These are phyloP conservation scores for Eucera pruinosa DNA, from an alignment of 2,888 invertebrate species.

Conservation along the genomic window DNA sequence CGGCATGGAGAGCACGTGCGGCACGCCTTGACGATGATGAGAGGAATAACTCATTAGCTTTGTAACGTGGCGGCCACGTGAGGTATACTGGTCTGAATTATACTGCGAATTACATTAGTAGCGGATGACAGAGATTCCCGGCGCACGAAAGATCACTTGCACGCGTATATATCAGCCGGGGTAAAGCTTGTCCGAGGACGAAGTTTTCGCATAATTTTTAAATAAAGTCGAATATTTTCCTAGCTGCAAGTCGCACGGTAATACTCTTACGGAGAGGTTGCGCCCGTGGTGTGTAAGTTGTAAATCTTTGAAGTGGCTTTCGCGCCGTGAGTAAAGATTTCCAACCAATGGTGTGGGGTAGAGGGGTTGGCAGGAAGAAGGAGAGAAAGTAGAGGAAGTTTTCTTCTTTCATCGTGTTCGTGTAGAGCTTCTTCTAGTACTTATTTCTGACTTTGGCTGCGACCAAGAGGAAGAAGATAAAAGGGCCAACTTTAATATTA, in stretches of 20 bases:
- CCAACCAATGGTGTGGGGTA: not conserved
- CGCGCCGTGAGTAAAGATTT: slow-evolving; percentile 43
- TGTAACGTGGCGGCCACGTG: slow-evolving; percentile 33
- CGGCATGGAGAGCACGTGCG: slow-evolving; percentile 10
- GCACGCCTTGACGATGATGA: slow-evolving; percentile 37
- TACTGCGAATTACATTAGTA: slow-evolving; percentile 47
- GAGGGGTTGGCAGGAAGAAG: not conserved
- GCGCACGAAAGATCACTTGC: slow-evolving; percentile 15
- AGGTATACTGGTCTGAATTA: slow-evolving; percentile 29
- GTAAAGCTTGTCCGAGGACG: not conserved
- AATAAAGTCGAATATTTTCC: slow-evolving; percentile 56
- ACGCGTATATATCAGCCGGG: slow-evolving; percentile 18
- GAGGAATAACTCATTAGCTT: slow-evolving; percentile 58
- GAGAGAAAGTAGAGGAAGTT: not conserved
- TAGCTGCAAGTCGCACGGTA: slow-evolving; percentile 14
- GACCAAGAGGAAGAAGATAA: slow-evolving; percentile 54
- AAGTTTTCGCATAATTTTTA: slow-evolving; percentile 59
- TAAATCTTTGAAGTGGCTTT: slow-evolving; percentile 57
- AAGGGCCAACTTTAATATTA: slow-evolving; percentile 76
- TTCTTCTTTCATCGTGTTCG: not conserved
- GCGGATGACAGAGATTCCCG: slow-evolving; percentile 38
- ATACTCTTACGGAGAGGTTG: slow-evolving; percentile 18
- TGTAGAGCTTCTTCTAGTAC: not conserved
- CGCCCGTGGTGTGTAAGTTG: slow-evolving; percentile 36
- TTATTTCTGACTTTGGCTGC: slow-evolving; percentile 20